Percentiles rank a stretch among this genome's conserved stretches.
These are phyloP conservation scores for Myrmophylax atrothorax DNA, from an alignment of 2,113 vertebrate species.

Conservation along the genomic window DNA sequence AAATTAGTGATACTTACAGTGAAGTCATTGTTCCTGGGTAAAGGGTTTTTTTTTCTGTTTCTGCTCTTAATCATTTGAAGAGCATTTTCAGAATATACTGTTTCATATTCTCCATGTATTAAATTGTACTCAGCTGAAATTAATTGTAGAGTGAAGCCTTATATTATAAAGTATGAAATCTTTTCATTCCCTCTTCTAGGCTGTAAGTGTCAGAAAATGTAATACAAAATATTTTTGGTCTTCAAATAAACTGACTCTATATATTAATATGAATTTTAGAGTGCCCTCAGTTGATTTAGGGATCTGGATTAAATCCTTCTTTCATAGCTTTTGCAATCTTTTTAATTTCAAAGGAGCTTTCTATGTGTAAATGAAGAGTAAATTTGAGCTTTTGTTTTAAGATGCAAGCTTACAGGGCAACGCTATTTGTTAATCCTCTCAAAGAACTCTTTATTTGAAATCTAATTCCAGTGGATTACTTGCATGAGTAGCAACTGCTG, in stretches of 20 bases:
- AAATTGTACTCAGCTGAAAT: not conserved
- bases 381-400: slow-evolving; percentile 55
- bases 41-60: not conserved
- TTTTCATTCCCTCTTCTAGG: not conserved
- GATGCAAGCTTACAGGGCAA: not conserved
- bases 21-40: not conserved
- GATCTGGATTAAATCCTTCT: slow-evolving; percentile 11
- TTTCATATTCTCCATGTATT: not conserved
- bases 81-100: not conserved
- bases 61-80: not conserved
- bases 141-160: not conserved
- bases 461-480: slow-evolving; percentile 23
- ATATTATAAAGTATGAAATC: not conserved
- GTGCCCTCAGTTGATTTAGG: not conserved
- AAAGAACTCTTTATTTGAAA: slow-evolving; percentile 30
- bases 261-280: slow-evolving; percentile 17
- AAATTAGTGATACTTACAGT: not conserved
- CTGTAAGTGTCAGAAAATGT: not conserved
- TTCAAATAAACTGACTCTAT: slow-evolving; percentile 32
- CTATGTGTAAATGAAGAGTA: slow-evolving; percentile 51
- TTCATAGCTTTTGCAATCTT: slow-evolving; percentile 42
- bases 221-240: not conserved
- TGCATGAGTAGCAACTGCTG: not conserved
- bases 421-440: slow-evolving; percentile 31
- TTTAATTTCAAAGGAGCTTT: slow-evolving; percentile 32